Conservation (phyloP, 2,113 vertebrate genomes). For the Barnardius zonarius region DNA sequence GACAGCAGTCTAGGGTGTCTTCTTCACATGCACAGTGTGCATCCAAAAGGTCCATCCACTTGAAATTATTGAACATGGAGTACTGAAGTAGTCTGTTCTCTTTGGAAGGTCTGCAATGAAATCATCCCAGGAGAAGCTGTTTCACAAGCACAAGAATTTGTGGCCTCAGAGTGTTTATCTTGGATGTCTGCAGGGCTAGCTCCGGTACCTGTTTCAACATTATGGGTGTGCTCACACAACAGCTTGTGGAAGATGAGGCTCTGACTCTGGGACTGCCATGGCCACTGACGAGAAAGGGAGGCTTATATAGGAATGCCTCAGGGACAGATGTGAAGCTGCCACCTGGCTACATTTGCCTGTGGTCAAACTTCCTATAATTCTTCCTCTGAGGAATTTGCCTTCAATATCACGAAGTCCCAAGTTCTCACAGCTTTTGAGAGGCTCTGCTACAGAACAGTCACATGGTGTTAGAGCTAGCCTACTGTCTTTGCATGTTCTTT, state of each 20-base stretch:
- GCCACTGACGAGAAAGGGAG: background rate
- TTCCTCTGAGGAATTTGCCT: background rate
- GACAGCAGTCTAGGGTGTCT: background rate
- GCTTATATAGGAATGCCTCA: background rate
- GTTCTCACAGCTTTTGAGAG: background rate
- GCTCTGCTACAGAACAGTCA: background rate
- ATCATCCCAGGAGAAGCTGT: background rate
- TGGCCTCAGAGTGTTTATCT: background rate
- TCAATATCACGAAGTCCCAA: background rate
- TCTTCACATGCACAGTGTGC: background rate
- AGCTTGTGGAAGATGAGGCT: background rate
- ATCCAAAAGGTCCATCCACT: background rate
- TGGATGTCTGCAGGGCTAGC: background rate
- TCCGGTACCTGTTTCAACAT: background rate
- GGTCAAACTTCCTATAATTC: background rate
- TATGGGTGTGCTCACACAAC: background rate
- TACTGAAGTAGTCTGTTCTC: background rate
- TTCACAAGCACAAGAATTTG: background rate
- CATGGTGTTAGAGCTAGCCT: background rate
- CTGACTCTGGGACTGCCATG: background rate
- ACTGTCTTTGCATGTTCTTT: background rate
- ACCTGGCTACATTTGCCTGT: background rate
- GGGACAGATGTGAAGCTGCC: background rate
- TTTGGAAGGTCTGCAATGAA: background rate
- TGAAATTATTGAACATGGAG: background rate